phyloP scores from a whole-genome alignment of 2,888 invertebrate genomes.

The Sphaerophoria taeniata region DNA sequence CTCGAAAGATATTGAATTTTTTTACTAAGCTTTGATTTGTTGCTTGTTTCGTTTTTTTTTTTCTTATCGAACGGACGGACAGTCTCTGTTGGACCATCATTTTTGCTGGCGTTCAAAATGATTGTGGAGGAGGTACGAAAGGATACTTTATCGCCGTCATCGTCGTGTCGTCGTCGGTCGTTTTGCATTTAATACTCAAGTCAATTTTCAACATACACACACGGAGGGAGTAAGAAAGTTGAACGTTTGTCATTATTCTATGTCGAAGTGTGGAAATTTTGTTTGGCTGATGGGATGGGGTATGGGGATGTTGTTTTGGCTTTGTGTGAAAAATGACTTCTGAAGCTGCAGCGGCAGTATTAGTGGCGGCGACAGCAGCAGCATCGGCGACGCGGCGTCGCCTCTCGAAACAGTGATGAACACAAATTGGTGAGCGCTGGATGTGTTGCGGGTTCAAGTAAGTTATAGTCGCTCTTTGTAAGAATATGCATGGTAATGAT shows the following conservation, averaged over 20 bases:
- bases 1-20: slow-evolving; percentile 53
- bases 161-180: slow-evolving; percentile 1
- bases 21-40: neutral
- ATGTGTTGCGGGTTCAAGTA: no score
- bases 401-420: slow-evolving; percentile 27
- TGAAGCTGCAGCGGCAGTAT: no score
- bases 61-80: neutral
- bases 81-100: neutral
- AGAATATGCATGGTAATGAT: no score
- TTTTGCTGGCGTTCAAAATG: no score
- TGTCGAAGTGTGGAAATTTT: slow-evolving; percentile 60
- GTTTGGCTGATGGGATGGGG: neutral
- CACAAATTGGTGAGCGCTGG: slow-evolving; percentile 20
- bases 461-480: no score
- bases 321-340: neutral
- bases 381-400: slow-evolving; percentile 20
- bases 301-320: slow-evolving; percentile 1
- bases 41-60: slow-evolving; percentile 14
- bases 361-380: no score
- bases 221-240: slow-evolving; percentile 60
- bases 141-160: neutral
- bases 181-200: slow-evolving; percentile 34
- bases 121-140: slow-evolving; percentile 60
- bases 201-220: slow-evolving; percentile 10
- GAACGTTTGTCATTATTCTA: slow-evolving; percentile 75